Base-by-base conservation (phyloP, 2,888 invertebrate species). In the Sepiola atlantica region DNA sequence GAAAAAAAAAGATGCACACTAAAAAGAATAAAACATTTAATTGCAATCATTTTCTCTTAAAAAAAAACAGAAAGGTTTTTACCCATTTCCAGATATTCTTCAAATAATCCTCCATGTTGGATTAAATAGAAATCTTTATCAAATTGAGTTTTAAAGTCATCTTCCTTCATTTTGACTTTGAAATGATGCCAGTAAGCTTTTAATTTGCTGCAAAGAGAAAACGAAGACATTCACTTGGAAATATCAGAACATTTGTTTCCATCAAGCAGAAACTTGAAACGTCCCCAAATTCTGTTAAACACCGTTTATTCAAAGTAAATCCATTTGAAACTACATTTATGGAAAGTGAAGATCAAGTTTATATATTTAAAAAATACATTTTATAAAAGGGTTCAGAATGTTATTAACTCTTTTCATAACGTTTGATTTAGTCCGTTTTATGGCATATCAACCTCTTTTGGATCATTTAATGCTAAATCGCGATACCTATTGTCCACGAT, bases 71-170 rank as follows among this genome's bases (percentile, higher is more conserved):
- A 92, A 2, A 14, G 6, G 90, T 18, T 95, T 96, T 95, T 94
- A 97, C 97, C 98, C 98, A 98, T 98, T 97, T 98, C 98, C n/a
- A 98, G 96, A 95, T 98, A 98, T 96, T 98, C 98, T 95, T 98
- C 97, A 96, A 98, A 98, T 28, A 98, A 97, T 18, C 98, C 98
- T 95, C 98, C 98, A 95, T 98, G 97, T 94, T 97, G 97, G 21
- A 98, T 97, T 20, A 98, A 97, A 95, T 97, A 97, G 95, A 97
- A 98, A 96, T 98, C 98, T 94, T 97, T 97, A 96, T 98, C 98
- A 98, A 98, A 98, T 93, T 97, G 96, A 1, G 97, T 94, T 55
- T 95, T 95, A 21, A 95, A 94, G 14, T 95, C 95, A 94, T 95
- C 96, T 94, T 96, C 96, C 94, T 96, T 95, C 61, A 96, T 94